phyloP scores from a whole-genome alignment of 2,113 vertebrate species.

The Choloepus hoffmanni region DNA sequence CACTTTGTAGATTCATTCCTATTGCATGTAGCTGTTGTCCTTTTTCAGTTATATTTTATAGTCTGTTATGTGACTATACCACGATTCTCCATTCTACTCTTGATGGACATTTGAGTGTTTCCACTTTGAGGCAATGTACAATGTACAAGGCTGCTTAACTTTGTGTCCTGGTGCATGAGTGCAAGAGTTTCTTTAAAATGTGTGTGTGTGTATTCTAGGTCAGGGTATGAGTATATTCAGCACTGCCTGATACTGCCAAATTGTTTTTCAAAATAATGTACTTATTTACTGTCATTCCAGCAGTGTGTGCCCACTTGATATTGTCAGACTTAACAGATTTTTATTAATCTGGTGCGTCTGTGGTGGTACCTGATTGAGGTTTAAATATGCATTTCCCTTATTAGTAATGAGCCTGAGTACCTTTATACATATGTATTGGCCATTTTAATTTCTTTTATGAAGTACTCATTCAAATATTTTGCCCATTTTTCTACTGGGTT shows the following conservation, averaged over 20 bases:
- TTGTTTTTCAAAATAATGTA: not conserved
- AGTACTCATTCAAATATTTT: constrained; percentile 18
- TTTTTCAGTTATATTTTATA: not conserved
- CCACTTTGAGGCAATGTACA: not conserved
- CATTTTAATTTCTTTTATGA: constrained; percentile 37
- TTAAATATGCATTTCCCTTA: constrained; percentile 1
- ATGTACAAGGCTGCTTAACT: not conserved
- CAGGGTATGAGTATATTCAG: not conserved
- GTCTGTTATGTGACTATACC: not conserved
- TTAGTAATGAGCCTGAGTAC: not conserved
- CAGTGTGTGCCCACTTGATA: not conserved
- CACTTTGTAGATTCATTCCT: not conserved
- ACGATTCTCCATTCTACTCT: not conserved
- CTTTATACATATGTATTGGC: not conserved
- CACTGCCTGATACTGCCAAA: not conserved
- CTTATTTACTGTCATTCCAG: not conserved
- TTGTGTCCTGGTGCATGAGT: not conserved
- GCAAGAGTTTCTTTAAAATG: not conserved
- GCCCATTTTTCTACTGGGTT: not conserved
- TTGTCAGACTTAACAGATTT: not conserved
- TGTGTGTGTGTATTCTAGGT: not conserved
- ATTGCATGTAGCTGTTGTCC: not conserved
- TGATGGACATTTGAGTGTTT: constrained; percentile 3
- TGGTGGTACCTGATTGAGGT: not conserved
- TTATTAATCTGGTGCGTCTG: not conserved